Evolutionary conservation across 2,888 invertebrate species (phyloP).

Genomic region (Dicroscelio sp.): DNA sequence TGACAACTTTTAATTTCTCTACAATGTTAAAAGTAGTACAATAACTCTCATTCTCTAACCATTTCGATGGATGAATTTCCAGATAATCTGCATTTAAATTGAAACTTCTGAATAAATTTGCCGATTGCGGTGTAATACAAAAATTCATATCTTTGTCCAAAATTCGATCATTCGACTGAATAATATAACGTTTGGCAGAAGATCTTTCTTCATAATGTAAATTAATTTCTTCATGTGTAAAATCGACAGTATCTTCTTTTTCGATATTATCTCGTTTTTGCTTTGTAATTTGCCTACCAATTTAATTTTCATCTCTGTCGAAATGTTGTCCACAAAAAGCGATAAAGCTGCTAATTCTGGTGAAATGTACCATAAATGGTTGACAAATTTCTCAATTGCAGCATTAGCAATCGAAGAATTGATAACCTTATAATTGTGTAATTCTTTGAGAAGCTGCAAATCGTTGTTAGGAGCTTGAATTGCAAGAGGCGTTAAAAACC

Average conservation of each 20-base stretch:
- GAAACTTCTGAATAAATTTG: slow-evolving; percentile 61
- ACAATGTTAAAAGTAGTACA: neutral
- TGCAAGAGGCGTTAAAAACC: slow-evolving; percentile 42
- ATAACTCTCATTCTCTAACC: neutral
- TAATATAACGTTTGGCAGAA: slow-evolving; percentile 2
- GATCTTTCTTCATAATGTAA: neutral
- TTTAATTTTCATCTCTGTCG: neutral
- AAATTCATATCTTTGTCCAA: slow-evolving; percentile 36
- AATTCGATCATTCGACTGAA: neutral
- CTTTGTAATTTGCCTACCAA: neutral
- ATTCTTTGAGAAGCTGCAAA: slow-evolving; percentile 63
- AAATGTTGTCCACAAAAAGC: neutral
- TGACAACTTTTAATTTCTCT: neutral
- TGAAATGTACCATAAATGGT: slow-evolving; percentile 21
- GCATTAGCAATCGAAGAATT: neutral
- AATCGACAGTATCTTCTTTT: neutral
- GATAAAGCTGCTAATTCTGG: neutral
- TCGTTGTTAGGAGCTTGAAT: slow-evolving; percentile 64
- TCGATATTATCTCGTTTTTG: neutral
- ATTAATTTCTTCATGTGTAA: neutral
- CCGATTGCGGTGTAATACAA: slow-evolving; percentile 33
- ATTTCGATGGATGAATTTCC: neutral
- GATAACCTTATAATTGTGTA: slow-evolving; percentile 27
- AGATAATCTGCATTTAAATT: slow-evolving; percentile 11
- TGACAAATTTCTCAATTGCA: neutral